These are phyloP conservation scores for Erebia epiphron DNA, from an alignment of 2,888 invertebrate genomes.

Conservation along the genomic window DNA sequence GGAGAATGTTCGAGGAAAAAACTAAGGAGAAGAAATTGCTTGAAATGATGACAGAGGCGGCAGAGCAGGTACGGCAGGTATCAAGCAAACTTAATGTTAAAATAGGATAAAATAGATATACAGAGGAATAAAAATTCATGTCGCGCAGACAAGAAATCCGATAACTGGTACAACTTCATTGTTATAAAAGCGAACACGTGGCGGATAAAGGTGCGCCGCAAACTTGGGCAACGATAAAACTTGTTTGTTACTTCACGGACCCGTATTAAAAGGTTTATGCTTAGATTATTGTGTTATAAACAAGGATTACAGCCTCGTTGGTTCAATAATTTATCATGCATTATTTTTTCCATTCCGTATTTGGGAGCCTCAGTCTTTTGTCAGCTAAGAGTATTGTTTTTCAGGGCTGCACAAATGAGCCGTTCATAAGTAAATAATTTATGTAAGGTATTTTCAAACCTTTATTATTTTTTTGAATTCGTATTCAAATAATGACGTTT, in stretches of 20 bases:
- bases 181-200: slow-evolving; percentile 43
- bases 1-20: too few relatives aligned
- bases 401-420: too few relatives aligned
- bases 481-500: too few relatives aligned
- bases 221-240: slow-evolving; percentile 25
- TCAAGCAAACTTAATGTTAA: background rate
- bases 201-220: slow-evolving; percentile 25
- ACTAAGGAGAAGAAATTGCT: too few relatives aligned
- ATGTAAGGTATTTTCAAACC: too few relatives aligned
- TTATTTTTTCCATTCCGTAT: background rate
- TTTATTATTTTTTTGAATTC: too few relatives aligned
- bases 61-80: too few relatives aligned
- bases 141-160: slow-evolving; percentile 37
- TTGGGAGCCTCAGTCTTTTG: too few relatives aligned
- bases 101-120: background rate
- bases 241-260: slow-evolving; percentile 22
- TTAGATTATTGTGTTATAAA: slow-evolving; percentile 22
- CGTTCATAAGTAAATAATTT: too few relatives aligned
- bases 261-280: slow-evolving; percentile 22
- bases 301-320: slow-evolving; percentile 7
- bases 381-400: too few relatives aligned
- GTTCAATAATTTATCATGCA: slow-evolving; percentile 5
- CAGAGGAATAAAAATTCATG: slow-evolving; percentile 20
- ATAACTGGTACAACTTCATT: slow-evolving; percentile 44
- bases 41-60: too few relatives aligned